Percentiles rank a stretch among this genome's conserved stretches.
Evolutionary conservation across 2,888 invertebrate genomes (phyloP).

Genomic region (Epicampocera succincta): DNA sequence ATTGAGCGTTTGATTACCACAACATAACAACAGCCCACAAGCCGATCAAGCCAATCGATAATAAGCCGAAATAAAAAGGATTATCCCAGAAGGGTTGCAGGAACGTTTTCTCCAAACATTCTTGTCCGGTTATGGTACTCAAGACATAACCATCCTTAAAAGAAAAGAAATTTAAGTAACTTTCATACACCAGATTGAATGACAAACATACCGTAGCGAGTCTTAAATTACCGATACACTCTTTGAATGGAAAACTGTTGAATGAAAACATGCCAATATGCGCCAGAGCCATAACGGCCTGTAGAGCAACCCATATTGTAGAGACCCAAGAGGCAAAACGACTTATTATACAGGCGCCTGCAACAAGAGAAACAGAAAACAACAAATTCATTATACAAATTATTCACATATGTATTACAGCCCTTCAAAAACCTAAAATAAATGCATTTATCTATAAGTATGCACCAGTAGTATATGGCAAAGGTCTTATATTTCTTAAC

Average conservation of each 20-base stretch:
- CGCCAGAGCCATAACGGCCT: conserved; percentile 80
- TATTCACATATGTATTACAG: no score
- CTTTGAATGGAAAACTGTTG: conserved; percentile 80
- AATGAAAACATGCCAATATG: conserved; percentile 81
- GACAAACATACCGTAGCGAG: conserved; percentile 75
- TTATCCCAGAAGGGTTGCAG: conserved; percentile 81
- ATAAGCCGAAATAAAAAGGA: conserved; percentile 79
- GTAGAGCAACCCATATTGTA: conserved; percentile 81
- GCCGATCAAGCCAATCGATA: conserved; percentile 79
- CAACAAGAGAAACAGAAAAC: neutral
- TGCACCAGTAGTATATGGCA: no score
- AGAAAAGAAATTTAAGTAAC: conserved; percentile 1
- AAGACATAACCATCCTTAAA: conserved; percentile 78
- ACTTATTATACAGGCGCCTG: conserved; percentile 81
- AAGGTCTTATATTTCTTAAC: no score
- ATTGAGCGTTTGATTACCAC: conserved; percentile 74
- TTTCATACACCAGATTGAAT: neutral
- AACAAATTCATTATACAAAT: neutral
- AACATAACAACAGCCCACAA: conserved; percentile 81
- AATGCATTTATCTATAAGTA: no score
- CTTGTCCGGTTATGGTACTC: conserved; percentile 78
- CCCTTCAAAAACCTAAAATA: no score
- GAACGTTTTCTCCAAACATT: conserved; percentile 80
- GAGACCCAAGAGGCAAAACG: conserved; percentile 81
- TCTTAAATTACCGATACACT: conserved; percentile 79